Base-by-base conservation (phyloP, 2,113 vertebrate genomes). In the Tetraodon nigroviridis region DNA sequence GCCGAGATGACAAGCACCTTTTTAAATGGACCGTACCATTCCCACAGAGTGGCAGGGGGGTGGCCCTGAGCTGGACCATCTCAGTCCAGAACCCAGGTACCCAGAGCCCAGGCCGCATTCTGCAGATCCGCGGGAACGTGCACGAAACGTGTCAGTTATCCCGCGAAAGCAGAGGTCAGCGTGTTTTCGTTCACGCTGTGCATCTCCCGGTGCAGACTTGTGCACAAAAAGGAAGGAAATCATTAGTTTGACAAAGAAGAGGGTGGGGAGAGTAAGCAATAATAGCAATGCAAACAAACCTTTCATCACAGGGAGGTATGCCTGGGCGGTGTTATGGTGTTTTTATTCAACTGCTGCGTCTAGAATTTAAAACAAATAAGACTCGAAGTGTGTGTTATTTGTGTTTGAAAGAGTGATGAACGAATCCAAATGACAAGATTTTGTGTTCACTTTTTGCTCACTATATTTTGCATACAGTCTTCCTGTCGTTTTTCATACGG, bases 21-120 rank as follows among this genome's bases (percentile, higher is more conserved):
- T 89, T 88, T 88, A 88, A 87, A 84, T 86, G 93, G 93, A 93
- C 85, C 72, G 89, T 93, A 94, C 93, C 93, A 94, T 86, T 85
- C 74, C 68, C 61, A 22, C 48, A 24, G 49, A 54, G 47, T 74
- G 45, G 22, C 3, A 22, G 42, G 20, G 61, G 63, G 60, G 44
- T 45, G 49, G 22, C 27, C 18, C 42, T 5, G 44, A 17, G 57
- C 61, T 16, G 48, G 22, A 55, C 79, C 68, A 80, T 59, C 19
- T 42, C 50, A 75, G 48, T 54, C 62, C 71, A 53, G 57, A 55
- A 57, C 56, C 69, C 62, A 61, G 51, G 63, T 71, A 47, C 54
- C 48, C 67, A 52, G 51, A 16, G 37, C 71, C 66, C 67, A 78
- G 68, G 69, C 32, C 2, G 2, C 80, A 67, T 70, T 16, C 64